phyloP scores from a whole-genome alignment of 1,140 invertebrate species.

The Paraescarpia echinospica region DNA sequence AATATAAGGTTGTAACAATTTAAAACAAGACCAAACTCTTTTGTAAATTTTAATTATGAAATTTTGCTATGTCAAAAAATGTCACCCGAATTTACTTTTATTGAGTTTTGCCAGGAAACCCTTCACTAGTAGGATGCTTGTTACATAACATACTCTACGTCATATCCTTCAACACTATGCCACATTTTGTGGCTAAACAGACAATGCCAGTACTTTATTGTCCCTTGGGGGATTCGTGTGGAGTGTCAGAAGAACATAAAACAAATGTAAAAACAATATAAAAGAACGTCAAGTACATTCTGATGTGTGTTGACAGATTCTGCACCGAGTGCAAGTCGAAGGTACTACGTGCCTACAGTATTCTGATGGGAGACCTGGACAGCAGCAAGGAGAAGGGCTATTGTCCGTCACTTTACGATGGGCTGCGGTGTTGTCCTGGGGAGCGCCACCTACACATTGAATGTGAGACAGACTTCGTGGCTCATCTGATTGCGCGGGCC shows the following conservation, averaged over 20 bases:
- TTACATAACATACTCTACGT: background rate
- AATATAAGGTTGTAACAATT: too few relatives aligned
- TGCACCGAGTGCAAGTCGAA: slow-evolving; percentile 90
- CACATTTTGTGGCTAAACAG: background rate
- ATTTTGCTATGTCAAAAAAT: too few relatives aligned
- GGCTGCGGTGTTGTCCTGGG: slow-evolving; percentile 80
- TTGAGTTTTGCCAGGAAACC: too few relatives aligned
- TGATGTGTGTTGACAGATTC: slow-evolving; percentile 64
- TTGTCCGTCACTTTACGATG: slow-evolving; percentile 79
- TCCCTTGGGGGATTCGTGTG: too few relatives aligned
- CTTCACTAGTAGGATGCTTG: background rate
- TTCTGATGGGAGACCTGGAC: slow-evolving; percentile 82
- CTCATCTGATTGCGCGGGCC: slow-evolving; percentile 79
- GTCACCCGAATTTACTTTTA: too few relatives aligned
- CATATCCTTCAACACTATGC: background rate
- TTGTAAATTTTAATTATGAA: too few relatives aligned
- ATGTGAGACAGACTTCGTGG: slow-evolving; percentile 83
- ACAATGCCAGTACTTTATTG: background rate
- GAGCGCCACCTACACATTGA: slow-evolving; percentile 85
- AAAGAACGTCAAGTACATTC: too few relatives aligned
- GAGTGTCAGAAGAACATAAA: too few relatives aligned
- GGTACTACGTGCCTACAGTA: slow-evolving; percentile 80
- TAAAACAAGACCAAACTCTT: too few relatives aligned
- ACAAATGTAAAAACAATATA: too few relatives aligned
- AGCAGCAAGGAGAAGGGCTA: slow-evolving; percentile 85